These are phyloP conservation scores for Achlya flavicornis DNA, from an alignment of 2,888 invertebrate genomes.

Conservation along the genomic window DNA sequence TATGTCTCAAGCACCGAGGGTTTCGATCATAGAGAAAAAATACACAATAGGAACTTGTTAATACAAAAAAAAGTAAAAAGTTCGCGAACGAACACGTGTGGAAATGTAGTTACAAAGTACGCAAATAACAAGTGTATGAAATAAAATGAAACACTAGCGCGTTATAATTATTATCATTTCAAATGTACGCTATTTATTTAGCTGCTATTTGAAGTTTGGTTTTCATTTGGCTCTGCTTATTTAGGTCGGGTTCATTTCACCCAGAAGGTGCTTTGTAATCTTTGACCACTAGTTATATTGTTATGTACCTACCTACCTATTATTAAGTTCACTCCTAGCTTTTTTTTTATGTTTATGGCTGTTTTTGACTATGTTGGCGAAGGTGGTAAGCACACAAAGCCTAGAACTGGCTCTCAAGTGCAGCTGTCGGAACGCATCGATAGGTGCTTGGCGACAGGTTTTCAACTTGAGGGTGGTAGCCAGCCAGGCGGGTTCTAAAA, in stretches of 20 bases:
- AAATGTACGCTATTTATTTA: slow-evolving; percentile 38
- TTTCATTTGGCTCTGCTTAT: slow-evolving; percentile 65
- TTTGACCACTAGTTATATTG: slow-evolving; percentile 12
- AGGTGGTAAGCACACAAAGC: no score
- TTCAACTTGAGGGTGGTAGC: no score
- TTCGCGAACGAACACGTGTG: background rate
- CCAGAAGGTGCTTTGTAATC: slow-evolving; percentile 33
- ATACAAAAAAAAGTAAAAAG: no score
- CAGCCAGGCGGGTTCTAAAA: no score
- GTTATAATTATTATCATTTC: background rate
- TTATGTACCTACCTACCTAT: background rate
- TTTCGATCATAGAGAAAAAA: no score
- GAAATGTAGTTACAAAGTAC: background rate
- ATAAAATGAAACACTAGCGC: slow-evolving; percentile 10
- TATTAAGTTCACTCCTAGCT: background rate
- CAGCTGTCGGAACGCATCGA: no score
- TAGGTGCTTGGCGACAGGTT: no score
- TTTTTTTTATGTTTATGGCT: background rate
- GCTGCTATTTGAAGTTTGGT: slow-evolving; percentile 55
- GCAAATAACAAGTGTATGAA: background rate
- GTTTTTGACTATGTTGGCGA: no score
- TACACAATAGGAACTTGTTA: no score
- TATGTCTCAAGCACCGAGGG: no score
- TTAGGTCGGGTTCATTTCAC: slow-evolving; percentile 52
- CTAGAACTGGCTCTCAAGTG: no score